Evolutionary conservation across 2,113 vertebrate genomes (phyloP).

Genomic region (Myotis lucifugus): DNA sequence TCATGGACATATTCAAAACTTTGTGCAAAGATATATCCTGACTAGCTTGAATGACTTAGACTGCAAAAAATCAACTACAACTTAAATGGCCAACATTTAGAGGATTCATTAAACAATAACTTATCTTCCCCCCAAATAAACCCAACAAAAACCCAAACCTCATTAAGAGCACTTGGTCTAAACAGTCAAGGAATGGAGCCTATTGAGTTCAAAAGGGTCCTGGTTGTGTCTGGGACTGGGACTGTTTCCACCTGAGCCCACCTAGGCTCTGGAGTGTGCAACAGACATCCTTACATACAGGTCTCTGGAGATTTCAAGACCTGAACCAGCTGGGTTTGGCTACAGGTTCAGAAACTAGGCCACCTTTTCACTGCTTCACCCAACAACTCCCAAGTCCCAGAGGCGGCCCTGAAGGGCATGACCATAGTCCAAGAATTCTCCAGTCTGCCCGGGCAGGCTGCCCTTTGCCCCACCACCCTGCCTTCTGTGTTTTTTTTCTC

Average conservation of each 20-base stretch:
- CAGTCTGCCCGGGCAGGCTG: not conserved
- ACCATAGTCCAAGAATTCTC: not conserved
- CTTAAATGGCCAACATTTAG: not conserved
- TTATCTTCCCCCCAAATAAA: accelerated
- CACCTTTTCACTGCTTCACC: not conserved
- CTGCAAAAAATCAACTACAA: not conserved
- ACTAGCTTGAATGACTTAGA: not conserved
- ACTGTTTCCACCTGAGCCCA: not conserved
- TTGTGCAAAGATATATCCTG: not conserved
- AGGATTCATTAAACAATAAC: not conserved
- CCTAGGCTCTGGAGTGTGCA: not conserved
- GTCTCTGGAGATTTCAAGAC: not conserved
- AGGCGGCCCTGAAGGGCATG: not conserved
- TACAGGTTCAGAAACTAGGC: not conserved
- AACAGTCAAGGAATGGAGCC: not conserved
- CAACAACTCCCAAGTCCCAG: not conserved
- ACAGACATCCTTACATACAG: accelerated
- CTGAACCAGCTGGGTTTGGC: not conserved
- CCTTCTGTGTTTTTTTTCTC: not conserved
- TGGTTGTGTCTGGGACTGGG: not conserved
- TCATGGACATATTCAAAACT: not conserved
- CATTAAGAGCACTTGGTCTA: not conserved
- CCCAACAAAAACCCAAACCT: not conserved
- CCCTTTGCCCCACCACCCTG: not conserved
- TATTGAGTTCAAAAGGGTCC: not conserved